Percentiles rank a stretch among this genome's conserved stretches.
Evolutionary conservation across 2,113 vertebrate species (phyloP).

Genomic region (Fulica atra): DNA sequence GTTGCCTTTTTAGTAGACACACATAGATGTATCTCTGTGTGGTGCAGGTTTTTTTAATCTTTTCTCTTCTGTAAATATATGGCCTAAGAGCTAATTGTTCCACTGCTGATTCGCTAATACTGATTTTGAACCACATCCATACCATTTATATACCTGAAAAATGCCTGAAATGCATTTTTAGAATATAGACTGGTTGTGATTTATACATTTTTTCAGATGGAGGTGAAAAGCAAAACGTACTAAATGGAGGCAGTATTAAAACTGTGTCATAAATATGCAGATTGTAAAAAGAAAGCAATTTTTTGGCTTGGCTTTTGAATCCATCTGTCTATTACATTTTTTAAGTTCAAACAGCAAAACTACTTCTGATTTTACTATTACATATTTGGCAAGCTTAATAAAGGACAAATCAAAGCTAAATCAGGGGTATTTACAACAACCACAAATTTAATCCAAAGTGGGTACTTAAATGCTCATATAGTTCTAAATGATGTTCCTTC

Average conservation of each 20-base stretch:
- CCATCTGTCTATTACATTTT: conserved; percentile 56
- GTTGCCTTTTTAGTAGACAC: not conserved
- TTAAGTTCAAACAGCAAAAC: conserved; percentile 69
- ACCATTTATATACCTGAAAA: conserved; percentile 15
- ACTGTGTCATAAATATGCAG: conserved; percentile 30
- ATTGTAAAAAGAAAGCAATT: conserved; percentile 43
- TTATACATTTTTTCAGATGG: conserved; percentile 40
- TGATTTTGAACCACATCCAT: conserved; percentile 16
- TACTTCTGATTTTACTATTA: conserved; percentile 78
- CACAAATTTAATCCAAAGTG: conserved; percentile 82
- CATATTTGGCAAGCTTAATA: conserved; percentile 73
- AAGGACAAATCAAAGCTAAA: conserved; percentile 81
- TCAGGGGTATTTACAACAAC: conserved; percentile 81
- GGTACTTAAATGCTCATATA: conserved; percentile 80
- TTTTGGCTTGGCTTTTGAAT: conserved; percentile 22
- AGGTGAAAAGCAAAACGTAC: conserved; percentile 13
- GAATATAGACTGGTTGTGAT: not conserved
- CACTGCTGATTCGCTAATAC: not conserved
- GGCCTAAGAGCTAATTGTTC: not conserved
- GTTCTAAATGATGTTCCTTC: conserved; percentile 78
- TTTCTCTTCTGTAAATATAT: not conserved
- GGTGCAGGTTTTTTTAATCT: not conserved
- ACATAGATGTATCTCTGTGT: not conserved
- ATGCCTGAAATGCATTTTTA: conserved; percentile 16
- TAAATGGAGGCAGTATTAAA: conserved; percentile 33